Evolutionary conservation across 2,113 vertebrate genomes (phyloP).

Genomic region (Chaenocephalus aceratus): DNA sequence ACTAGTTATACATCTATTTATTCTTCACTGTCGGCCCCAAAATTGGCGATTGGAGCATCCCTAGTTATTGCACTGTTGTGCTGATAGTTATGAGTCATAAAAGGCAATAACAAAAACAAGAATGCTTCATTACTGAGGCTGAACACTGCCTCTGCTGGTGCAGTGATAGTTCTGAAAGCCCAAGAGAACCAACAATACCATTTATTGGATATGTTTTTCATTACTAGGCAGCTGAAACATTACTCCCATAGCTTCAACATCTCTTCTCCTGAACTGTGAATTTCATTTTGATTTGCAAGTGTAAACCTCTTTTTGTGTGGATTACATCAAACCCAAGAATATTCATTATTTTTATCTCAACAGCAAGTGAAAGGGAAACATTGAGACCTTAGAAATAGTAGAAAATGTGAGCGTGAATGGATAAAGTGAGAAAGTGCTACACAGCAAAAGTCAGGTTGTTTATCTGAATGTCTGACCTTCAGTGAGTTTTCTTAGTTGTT

Average conservation of each 20-base stretch:
- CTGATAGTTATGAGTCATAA: conserved; percentile 19
- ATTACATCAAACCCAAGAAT: not conserved
- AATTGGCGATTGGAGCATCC: too few relatives aligned
- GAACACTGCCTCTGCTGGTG: conserved; percentile 16
- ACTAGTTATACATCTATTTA: too few relatives aligned
- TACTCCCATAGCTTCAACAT: not conserved
- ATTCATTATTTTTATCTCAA: not conserved
- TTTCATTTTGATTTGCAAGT: conserved; percentile 6
- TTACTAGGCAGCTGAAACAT: not conserved
- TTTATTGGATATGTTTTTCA: conserved; percentile 10
- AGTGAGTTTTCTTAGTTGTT: not conserved
- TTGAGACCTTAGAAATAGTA: too few relatives aligned
- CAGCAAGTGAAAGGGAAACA: not conserved
- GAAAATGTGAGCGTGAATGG: too few relatives aligned
- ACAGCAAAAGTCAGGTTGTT: not conserved
- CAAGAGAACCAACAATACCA: not conserved
- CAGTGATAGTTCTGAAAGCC: not conserved
- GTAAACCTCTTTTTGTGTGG: not conserved
- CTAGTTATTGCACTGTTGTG: conserved; percentile 3
- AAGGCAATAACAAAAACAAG: conserved; percentile 5
- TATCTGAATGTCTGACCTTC: not conserved
- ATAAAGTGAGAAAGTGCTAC: not conserved
- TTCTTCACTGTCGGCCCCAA: too few relatives aligned
- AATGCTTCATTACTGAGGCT: conserved; percentile 15
- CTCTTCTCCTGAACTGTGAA: conserved; percentile 7